Percentiles rank a stretch among this genome's conserved stretches.
Evolutionary conservation across 2,113 vertebrate species (phyloP).

Genomic region (Oceanodroma tethys): DNA sequence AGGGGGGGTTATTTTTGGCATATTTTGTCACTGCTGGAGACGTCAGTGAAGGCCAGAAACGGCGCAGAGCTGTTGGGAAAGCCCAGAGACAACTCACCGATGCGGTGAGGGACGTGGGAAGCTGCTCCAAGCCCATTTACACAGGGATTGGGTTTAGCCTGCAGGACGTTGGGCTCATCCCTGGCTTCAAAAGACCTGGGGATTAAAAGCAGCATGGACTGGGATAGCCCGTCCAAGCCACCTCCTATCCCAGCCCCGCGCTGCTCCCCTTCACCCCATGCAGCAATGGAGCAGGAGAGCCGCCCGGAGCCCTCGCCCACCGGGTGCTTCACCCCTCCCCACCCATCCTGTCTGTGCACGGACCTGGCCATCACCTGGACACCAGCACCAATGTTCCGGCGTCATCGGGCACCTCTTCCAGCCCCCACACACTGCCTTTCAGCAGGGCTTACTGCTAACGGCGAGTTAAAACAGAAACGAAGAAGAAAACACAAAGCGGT

Average conservation of each 20-base stretch:
- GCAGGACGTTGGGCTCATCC: neutral
- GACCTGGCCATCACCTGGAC: neutral
- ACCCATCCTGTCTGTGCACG: rapidly evolving
- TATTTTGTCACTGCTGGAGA: neutral
- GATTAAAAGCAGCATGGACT: neutral
- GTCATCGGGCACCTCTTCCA: neutral
- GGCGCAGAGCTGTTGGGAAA: neutral
- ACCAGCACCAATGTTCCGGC: neutral
- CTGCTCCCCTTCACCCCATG: neutral
- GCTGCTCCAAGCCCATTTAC: neutral
- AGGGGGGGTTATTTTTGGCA: neutral
- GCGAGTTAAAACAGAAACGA: neutral
- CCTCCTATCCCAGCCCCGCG: neutral
- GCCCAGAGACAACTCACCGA: neutral
- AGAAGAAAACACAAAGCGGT: neutral
- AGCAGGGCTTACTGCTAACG: neutral
- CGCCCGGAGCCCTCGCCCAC: neutral
- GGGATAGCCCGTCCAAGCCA: neutral
- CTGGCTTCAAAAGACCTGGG: neutral
- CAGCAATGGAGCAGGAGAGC: neutral
- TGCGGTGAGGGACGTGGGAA: neutral
- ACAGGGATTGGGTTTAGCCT: neutral
- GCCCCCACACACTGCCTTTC: neutral
- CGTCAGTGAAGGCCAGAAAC: neutral
- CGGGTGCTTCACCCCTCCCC: neutral